Evolutionary conservation across 2,113 vertebrate genomes (phyloP).

Genomic region (Carollia perspicillata): DNA sequence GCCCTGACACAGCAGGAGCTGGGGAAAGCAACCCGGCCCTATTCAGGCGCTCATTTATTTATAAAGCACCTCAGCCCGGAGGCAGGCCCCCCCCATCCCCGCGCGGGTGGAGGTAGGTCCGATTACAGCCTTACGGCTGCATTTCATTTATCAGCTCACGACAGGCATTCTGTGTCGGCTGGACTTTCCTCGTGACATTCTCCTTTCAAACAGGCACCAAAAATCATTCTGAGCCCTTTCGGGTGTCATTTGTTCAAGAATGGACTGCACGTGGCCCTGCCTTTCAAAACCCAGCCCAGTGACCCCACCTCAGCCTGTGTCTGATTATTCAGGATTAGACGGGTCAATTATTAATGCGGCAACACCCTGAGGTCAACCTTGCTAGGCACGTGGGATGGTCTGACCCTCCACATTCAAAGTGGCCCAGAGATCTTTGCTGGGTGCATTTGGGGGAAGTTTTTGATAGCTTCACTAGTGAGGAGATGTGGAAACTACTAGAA

Average conservation of each 20-base stretch:
- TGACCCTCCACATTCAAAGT: background rate
- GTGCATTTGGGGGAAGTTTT: background rate
- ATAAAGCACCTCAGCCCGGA: background rate
- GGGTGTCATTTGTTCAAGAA: background rate
- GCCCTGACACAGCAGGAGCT: too few species aligned
- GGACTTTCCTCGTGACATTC: rapidly evolving
- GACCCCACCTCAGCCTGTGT: background rate
- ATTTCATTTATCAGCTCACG: rapidly evolving
- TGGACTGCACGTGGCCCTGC: rapidly evolving
- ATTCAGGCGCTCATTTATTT: background rate
- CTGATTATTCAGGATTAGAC: background rate
- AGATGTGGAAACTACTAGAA: background rate
- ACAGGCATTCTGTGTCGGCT: rapidly evolving
- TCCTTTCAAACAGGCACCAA: background rate
- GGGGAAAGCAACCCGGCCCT: background rate
- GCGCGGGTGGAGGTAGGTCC: rapidly evolving
- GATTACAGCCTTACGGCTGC: background rate
- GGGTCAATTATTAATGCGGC: background rate
- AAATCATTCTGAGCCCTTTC: rapidly evolving
- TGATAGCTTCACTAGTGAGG: background rate
- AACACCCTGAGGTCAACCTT: rapidly evolving
- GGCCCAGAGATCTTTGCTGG: background rate
- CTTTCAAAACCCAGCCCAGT: background rate
- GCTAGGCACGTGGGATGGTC: rapidly evolving
- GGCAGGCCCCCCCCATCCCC: rapidly evolving